Base-by-base conservation (phyloP, 2,113 vertebrate species). In the Burhinus bistriatus region DNA sequence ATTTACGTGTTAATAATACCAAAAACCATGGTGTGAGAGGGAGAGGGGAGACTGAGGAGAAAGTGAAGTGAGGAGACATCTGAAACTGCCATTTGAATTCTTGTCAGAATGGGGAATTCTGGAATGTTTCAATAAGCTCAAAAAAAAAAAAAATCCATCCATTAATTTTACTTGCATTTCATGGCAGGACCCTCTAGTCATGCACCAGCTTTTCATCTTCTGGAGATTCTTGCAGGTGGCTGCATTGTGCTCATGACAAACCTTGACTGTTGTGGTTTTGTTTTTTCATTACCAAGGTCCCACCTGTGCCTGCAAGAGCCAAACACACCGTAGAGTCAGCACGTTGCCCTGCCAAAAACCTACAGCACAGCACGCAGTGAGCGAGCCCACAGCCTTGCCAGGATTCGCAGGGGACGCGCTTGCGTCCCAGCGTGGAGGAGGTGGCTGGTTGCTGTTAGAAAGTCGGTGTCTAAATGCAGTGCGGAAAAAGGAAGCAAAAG, bases 351-450 rank as follows among this genome's bases (percentile, higher is more conserved):
- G 66, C 86, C 95, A 87, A 55, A 81, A 91, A 9, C 30, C 38
- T 1, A 0, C 49, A 57, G 54, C 26, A 29, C 0, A 0, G 26
- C 2, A 1, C 0, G 4, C 25, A n/a, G 47, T 1, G 2, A 75
- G 61, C 26, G 78, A 55, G 62, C 52, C 34, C 7, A 0, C 49
- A 15, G 85, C 38, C 59, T 32, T 42, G 34, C 66, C 82, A 65
- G 76, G 23, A 47, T 69, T 38, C 9, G 2, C 40, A 44, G 20
- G 83, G 55, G 54, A 65, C 17, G 5, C 0, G 5, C 23, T 65
- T 1, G 0, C 22, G 32, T 87, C 78, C 57, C 52, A 47, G 22
- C 4, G 0, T 1, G 13, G 77, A 84, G 40, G 44, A 34, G 34
- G 15, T 0, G 9, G 38, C 79, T 87, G 71, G 47, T 17, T 68